A percentile compares a stretch with the other conserved stretches of the same genome.
phyloP scores from a whole-genome alignment of 2,113 vertebrate genomes.

The Calyptomena viridis region DNA sequence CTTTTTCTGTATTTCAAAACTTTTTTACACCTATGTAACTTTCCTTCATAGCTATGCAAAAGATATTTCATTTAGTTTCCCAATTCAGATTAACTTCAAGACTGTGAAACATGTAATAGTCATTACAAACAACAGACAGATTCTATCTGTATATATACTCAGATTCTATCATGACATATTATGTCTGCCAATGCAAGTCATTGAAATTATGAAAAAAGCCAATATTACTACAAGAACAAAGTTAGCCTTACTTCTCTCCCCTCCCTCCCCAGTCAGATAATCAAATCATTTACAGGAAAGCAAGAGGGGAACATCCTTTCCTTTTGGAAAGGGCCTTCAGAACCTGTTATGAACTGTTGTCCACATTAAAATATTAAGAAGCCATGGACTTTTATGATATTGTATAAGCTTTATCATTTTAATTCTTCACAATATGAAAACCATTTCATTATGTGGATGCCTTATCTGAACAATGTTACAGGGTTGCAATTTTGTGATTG shows the following conservation, averaged over 20 bases:
- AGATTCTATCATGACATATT: background rate
- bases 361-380: background rate
- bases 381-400: background rate
- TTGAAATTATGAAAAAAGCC: background rate
- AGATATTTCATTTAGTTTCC: background rate
- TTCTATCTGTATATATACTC: no score
- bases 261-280: background rate
- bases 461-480: background rate
- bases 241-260: background rate
- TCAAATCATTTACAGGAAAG: background rate
- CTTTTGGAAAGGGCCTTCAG: background rate
- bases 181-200: background rate
- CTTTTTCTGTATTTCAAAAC: background rate
- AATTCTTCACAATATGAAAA: background rate
- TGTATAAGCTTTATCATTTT: background rate
- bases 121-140: background rate
- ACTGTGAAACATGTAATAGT: background rate
- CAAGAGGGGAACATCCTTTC: background rate
- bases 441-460: background rate
- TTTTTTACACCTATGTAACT: no score
- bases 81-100: background rate
- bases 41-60: background rate
- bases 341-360: background rate
- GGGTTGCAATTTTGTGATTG: background rate
- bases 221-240: background rate